Percentiles rank a stretch among this genome's conserved stretches.
Conservation (phyloP, 2,113 vertebrate genomes). For the Myotis davidii region DNA sequence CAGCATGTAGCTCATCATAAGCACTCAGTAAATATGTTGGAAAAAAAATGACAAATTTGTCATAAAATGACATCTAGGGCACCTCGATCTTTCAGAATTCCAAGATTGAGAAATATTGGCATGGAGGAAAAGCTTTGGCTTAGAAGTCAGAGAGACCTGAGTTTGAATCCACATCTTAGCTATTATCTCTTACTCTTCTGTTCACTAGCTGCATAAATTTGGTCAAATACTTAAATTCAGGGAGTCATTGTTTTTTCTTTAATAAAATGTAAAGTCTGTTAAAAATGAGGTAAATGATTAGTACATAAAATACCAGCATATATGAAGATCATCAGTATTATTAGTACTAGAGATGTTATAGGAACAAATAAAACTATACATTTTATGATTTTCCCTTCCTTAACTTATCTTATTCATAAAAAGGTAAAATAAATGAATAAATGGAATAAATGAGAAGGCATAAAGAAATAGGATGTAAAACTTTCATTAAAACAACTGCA, state of each 20-base stretch:
- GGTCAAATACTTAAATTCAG: conserved; percentile 36
- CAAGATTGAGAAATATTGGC: background rate
- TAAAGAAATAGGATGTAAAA: conserved; percentile 25
- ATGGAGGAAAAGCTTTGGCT: background rate
- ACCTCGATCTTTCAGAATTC: background rate
- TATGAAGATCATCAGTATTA: background rate
- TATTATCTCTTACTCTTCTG: background rate
- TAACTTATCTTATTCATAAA: conserved; percentile 17
- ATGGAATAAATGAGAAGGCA: background rate
- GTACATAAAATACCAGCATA: background rate
- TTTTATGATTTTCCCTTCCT: background rate
- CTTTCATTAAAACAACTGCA: background rate
- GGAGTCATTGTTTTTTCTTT: background rate
- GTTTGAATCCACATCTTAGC: background rate
- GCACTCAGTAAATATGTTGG: background rate
- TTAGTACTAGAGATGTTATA: background rate
- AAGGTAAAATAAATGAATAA: background rate
- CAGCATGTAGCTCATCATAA: background rate
- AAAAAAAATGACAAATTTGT: background rate
- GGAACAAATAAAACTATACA: conserved; percentile 44
- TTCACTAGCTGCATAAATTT: background rate
- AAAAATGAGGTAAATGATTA: conserved; percentile 4
- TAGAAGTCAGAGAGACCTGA: background rate
- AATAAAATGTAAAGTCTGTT: conserved; percentile 34
- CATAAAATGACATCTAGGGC: background rate